Evolutionary conservation across 1,140 invertebrate species (phyloP).

Genomic region (Caenorhabditis brenneri): DNA sequence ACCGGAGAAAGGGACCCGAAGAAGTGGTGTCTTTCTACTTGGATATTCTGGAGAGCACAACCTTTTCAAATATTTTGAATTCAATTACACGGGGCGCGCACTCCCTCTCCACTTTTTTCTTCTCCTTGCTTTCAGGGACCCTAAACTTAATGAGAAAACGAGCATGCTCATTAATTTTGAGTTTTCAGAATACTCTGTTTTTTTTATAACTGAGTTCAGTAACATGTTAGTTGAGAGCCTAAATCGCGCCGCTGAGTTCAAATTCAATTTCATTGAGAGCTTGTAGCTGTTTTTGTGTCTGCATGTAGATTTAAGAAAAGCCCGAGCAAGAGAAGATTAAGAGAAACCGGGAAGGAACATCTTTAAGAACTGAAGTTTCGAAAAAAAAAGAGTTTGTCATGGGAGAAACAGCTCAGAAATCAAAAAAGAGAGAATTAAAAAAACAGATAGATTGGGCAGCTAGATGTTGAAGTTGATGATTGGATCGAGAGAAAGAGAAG

Average conservation of each 20-base stretch:
- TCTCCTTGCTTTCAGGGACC: not conserved
- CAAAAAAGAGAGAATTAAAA: not conserved
- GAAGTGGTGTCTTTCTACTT: slow-evolving; percentile 30
- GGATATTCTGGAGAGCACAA: slow-evolving; percentile 40
- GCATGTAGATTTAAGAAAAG: not conserved
- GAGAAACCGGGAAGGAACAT: not conserved
- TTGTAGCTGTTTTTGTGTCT: slow-evolving; percentile 22
- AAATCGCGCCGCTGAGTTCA: no score
- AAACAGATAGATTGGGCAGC: not conserved
- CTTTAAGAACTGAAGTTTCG: no score
- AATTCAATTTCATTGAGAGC: slow-evolving; percentile 42
- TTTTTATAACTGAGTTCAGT: no score
- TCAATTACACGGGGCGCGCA: slow-evolving; percentile 8
- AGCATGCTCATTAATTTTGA: slow-evolving; percentile 20
- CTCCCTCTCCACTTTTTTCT: slow-evolving; percentile 25
- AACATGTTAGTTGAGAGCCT: no score
- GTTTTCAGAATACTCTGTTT: not conserved
- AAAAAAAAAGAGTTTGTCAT: not conserved
- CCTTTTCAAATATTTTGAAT: slow-evolving; percentile 40
- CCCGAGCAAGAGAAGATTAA: not conserved
- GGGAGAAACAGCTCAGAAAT: not conserved
- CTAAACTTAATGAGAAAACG: slow-evolving; percentile 32
- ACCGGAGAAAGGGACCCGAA: slow-evolving; percentile 24
- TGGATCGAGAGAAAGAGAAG: not conserved
- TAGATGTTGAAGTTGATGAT: slow-evolving; percentile 5